Base-by-base conservation (phyloP, 64 coral and sea anemone species). In the Stylophora pistillata region DNA sequence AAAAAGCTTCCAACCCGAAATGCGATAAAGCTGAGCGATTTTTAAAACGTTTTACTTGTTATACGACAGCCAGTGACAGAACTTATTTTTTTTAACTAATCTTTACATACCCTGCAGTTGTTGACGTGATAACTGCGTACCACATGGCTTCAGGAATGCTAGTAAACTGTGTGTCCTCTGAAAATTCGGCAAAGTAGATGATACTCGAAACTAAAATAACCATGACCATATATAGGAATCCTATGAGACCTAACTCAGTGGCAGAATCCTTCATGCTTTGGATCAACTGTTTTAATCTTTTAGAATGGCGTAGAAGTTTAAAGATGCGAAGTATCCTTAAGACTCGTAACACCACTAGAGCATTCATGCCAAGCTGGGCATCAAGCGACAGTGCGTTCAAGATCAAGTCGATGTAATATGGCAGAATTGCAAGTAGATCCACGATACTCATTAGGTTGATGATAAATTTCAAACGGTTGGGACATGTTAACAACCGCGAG, bases 71-170 rank as follows among this genome's bases (percentile, higher is more conserved):
- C n/a, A n/a, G n/a, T n/a, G n/a, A n/a, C n/a, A n/a, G 12, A 17
- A 16, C 60, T 23, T 15, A 63, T 6, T 25, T n/a, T 25, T 9
- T 37, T 76, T 2, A 18, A 63, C n/a, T 28, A 37, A 15, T 10
- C 21, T 3, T 1, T 63, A 76, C 91, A 87, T 77, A 96, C 94
- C 94, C 94, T 34, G 91, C 82, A 1, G 94, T 96, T 27, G 94
- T 96, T 52, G 91, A 93, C 15, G 94, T 96, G 9, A 96, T 89
- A 15, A 93, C 91, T 10, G 94, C 91, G 53, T 96, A 96, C 94
- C 94, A 96, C 91, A 96, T 96, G 3, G 91, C 91, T 23, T 96
- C 87, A 30, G 94, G 94, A 57, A 96, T 96, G 66, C 94, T 96
- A 28, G 77, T 52, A 62, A 92, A 96, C 41, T 93, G 78, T 7